Conservation (phyloP, 1,140 invertebrate genomes). For the Cyphomyrmex costatus region DNA sequence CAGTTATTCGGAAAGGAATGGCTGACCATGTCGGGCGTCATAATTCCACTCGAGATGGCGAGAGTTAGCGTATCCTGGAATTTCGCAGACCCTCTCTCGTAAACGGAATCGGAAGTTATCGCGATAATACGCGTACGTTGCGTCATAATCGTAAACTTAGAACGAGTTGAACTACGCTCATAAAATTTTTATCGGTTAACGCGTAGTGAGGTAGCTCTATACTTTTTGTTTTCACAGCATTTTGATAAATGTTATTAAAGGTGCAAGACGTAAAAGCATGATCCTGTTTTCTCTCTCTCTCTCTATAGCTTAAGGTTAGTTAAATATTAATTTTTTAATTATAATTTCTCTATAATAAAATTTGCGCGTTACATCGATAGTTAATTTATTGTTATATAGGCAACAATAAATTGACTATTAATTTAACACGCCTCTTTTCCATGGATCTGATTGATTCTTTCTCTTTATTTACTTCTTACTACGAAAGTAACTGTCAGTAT, state of each 20-base stretch:
- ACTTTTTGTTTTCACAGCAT: constrained; percentile 15
- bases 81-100: constrained; percentile 27
- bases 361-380: too few relatives aligned
- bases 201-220: neutral
- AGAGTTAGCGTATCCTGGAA: constrained; percentile 30
- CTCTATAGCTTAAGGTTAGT: neutral
- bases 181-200: constrained; percentile 38
- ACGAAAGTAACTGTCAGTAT: too few relatives aligned
- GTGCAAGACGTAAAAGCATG: neutral
- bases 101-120: constrained; percentile 46
- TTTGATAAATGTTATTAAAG: constrained; percentile 9
- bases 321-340: neutral
- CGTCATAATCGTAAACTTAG: constrained; percentile 24
- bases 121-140: constrained; percentile 23
- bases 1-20: constrained; percentile 4
- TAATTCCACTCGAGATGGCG: constrained; percentile 22
- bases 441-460: too few relatives aligned
- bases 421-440: too few relatives aligned
- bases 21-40: neutral
- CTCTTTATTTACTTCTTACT: too few relatives aligned
- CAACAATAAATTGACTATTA: too few relatives aligned
- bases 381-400: too few relatives aligned
- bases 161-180: too few relatives aligned
- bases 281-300: too few relatives aligned
- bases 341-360: too few relatives aligned